Conservation (phyloP, 92 coral and sea anemone species). For the Zoanthus sociatus region DNA sequence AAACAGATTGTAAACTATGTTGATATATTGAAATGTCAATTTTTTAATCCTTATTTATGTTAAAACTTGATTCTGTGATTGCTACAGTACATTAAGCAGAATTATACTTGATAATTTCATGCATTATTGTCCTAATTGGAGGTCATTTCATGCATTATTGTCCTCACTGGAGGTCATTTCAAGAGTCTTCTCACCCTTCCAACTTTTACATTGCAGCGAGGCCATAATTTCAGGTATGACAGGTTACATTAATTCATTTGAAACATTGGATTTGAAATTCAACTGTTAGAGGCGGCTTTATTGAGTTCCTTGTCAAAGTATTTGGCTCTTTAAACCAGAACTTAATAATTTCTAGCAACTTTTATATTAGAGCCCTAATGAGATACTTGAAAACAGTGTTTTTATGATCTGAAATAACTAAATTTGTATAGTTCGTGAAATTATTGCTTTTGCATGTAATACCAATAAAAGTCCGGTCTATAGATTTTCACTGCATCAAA, state of each 20-base stretch:
- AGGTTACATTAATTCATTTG: not conserved
- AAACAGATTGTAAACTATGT: not conserved
- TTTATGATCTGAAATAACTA: no score
- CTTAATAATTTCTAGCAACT: no score
- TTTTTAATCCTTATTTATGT: not conserved
- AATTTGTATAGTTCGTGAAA: no score
- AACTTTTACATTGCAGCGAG: slow-evolving; percentile 13
- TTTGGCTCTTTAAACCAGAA: no score
- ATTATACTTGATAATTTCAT: not conserved
- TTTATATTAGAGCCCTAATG: no score
- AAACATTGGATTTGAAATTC: not conserved
- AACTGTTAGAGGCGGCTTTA: no score
- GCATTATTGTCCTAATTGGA: not conserved
- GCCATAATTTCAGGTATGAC: slow-evolving; percentile 38
- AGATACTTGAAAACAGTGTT: no score
- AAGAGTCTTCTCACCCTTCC: slow-evolving; percentile 2
- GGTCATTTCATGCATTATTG: not conserved
- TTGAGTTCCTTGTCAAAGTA: no score
- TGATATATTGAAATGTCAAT: no score
- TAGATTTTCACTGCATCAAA: no score
- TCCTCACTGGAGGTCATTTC: not conserved
- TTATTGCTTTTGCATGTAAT: no score
- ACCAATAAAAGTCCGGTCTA: no score
- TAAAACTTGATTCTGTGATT: not conserved
- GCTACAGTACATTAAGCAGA: not conserved